phyloP scores from a whole-genome alignment of 2,797 vertebrate species.

The Alcedo atthis region DNA sequence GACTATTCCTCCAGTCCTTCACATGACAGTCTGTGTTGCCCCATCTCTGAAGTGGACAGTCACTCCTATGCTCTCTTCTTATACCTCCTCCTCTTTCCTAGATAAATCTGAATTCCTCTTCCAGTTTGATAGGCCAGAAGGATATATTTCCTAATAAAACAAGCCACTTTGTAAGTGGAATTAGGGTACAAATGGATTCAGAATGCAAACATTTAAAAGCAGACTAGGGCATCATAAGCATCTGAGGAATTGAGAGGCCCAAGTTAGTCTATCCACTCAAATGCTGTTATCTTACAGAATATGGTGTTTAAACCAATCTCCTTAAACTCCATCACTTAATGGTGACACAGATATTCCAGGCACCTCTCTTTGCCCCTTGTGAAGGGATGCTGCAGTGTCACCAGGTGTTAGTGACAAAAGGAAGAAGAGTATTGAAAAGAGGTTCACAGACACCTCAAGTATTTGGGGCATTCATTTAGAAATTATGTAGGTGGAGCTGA shows the following conservation, averaged over 20 bases:
- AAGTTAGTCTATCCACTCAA: not conserved
- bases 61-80: not conserved
- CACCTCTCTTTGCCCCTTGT: rapidly evolving
- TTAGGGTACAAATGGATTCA: not conserved
- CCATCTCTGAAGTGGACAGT: not conserved
- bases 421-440: not conserved
- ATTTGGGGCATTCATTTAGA: not conserved
- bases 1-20: not conserved
- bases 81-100: not conserved
- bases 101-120: not conserved
- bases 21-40: not conserved
- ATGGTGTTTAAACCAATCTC: not conserved
- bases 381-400: not conserved
- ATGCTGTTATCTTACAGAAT: not conserved
- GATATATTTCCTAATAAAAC: not conserved
- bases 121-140: not conserved
- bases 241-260: not conserved
- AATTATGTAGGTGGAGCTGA: not conserved
- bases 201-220: not conserved
- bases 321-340: not conserved
- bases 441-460: not conserved
- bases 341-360: not conserved
- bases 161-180: not conserved
- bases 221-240: not conserved
- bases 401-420: not conserved